Conservation (phyloP, 2,113 vertebrate genomes). For the Brachyhypopomus gauderio region DNA sequence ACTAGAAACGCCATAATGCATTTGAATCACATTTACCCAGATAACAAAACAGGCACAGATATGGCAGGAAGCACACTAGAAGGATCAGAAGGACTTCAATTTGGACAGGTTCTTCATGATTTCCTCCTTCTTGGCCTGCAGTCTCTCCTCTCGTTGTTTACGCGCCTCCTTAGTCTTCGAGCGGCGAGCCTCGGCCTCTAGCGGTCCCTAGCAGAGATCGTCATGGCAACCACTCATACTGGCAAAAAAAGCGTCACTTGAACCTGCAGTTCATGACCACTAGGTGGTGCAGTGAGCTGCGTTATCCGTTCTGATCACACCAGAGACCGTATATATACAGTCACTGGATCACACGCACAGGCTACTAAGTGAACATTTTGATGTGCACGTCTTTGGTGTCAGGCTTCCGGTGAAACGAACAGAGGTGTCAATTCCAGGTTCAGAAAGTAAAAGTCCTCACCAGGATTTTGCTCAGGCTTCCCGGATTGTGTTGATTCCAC, state of each 20-base stretch:
- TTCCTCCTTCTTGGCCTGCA: constrained; percentile 95
- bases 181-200: constrained; percentile 89
- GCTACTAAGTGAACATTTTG: too few species aligned
- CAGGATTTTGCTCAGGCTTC: too few species aligned
- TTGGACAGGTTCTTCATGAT: constrained; percentile 94
- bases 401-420: not conserved
- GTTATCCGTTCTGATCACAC: not conserved
- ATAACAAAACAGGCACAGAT: not conserved
- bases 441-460: too few species aligned
- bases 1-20: not conserved
- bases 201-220: not conserved
- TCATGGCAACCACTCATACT: not conserved
- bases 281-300: constrained; percentile 7
- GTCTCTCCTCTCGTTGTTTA: constrained; percentile 91
- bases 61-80: not conserved
- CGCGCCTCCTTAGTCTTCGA: constrained; percentile 97
- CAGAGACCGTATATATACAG: too few species aligned
- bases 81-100: constrained; percentile 61
- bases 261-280: not conserved
- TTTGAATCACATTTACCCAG: not conserved
- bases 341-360: not conserved
- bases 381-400: not conserved
- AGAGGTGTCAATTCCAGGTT: too few species aligned
- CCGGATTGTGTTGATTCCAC: too few species aligned
- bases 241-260: not conserved